Evolutionary conservation across 2,797 vertebrate species (phyloP).

Genomic region (Stomatorhinus walkeri): DNA sequence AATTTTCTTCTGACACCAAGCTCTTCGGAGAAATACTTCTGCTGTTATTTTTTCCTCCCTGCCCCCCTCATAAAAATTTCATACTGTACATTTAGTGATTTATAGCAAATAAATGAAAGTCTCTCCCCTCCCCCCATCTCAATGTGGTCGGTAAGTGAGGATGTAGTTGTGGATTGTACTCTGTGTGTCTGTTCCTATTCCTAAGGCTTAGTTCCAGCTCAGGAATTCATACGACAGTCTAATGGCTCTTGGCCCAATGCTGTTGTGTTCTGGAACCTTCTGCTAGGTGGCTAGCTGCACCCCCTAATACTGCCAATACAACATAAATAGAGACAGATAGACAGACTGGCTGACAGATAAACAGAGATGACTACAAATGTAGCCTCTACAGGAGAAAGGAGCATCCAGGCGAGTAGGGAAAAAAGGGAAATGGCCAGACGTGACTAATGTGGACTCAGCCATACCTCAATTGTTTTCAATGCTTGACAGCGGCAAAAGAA

Average conservation of each 20-base stretch:
- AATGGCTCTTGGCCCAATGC: slow-evolving; percentile 21
- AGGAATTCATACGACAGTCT: background rate
- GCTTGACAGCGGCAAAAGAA: slow-evolving; percentile 15
- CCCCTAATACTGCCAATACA: background rate
- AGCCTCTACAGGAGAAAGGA: background rate
- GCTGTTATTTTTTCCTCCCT: background rate
- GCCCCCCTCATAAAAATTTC: background rate
- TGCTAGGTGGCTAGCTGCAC: background rate
- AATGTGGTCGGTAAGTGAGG: background rate
- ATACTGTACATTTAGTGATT: slow-evolving; percentile 1
- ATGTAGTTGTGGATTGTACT: background rate
- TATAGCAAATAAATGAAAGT: background rate
- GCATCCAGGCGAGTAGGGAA: slow-evolving; percentile 30
- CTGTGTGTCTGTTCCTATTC: background rate
- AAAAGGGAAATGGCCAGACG: slow-evolving; percentile 40
- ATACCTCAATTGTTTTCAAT: slow-evolving; percentile 20
- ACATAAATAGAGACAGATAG: background rate
- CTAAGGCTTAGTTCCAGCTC: background rate
- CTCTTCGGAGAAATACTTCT: background rate
- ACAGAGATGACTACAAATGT: background rate
- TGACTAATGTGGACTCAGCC: slow-evolving; percentile 32
- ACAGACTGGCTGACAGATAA: background rate
- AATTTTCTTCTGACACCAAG: background rate
- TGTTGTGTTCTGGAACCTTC: slow-evolving; percentile 20
- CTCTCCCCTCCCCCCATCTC: background rate